A percentile compares a stretch with the other conserved stretches of the same genome.
phyloP scores from a whole-genome alignment of 2,113 vertebrate genomes.

The Podilymbus podiceps region DNA sequence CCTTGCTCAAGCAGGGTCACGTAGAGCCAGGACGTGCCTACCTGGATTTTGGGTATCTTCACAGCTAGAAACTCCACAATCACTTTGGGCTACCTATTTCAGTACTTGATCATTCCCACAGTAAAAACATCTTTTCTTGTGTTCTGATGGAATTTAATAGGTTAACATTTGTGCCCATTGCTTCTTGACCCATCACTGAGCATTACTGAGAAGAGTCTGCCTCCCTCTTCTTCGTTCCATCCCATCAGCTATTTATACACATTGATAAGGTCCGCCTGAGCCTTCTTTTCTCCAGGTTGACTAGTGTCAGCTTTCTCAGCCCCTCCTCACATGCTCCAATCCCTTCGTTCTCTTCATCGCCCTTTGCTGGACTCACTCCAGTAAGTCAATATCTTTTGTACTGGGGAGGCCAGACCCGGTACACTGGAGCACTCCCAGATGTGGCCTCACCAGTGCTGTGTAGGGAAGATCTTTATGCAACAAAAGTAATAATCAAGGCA shows the following conservation, averaged over 20 bases:
- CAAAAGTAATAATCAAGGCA: neutral
- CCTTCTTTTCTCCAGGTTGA: neutral
- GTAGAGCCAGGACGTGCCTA: neutral
- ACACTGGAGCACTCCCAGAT: neutral
- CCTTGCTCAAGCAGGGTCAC: neutral
- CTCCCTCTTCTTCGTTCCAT: neutral
- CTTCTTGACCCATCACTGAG: neutral
- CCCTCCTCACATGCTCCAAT: neutral
- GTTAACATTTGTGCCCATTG: neutral
- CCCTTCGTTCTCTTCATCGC: neutral
- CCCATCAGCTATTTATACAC: neutral
- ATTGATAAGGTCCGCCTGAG: neutral
- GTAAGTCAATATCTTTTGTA: neutral
- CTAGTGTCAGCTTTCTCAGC: neutral
- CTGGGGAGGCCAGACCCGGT: neutral
- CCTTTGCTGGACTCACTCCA: neutral
- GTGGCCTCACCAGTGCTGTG: neutral
- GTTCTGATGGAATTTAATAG: neutral
- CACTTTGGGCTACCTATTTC: neutral
- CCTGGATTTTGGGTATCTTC: neutral
- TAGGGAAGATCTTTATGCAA: neutral
- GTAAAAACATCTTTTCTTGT: neutral
- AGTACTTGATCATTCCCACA: neutral
- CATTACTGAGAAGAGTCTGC: neutral
- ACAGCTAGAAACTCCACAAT: neutral